phyloP scores from a whole-genome alignment of 2,797 vertebrate genomes.

The Acanthornis magna region DNA sequence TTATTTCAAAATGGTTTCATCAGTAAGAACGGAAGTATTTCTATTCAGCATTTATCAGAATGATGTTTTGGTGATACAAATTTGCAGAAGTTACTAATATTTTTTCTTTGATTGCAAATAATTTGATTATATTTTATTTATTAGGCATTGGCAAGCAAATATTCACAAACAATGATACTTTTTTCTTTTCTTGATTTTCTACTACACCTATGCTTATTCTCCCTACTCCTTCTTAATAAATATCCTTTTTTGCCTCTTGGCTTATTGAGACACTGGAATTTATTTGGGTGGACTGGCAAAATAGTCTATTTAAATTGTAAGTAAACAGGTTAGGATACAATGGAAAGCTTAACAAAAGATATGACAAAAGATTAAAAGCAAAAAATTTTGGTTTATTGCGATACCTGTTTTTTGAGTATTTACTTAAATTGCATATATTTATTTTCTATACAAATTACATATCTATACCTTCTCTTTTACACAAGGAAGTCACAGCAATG shows the following conservation, averaged over 20 bases:
- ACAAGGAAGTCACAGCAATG: not conserved
- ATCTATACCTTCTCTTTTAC: not conserved
- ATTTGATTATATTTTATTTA: not conserved
- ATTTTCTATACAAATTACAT: not conserved
- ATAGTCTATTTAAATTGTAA: not conserved
- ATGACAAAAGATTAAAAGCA: not conserved
- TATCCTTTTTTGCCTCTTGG: not conserved
- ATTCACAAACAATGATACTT: not conserved
- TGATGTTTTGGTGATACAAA: not conserved
- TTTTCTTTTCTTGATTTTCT: not conserved
- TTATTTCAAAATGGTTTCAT: not conserved
- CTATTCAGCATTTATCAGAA: not conserved
- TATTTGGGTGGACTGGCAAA: not conserved
- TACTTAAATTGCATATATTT: not conserved
- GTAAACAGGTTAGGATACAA: not conserved
- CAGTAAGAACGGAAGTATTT: not conserved
- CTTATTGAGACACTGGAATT: not conserved
- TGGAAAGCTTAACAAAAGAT: not conserved
- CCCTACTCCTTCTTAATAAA: not conserved
- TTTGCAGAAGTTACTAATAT: not conserved
- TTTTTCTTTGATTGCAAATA: not conserved
- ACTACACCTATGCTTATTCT: not conserved
- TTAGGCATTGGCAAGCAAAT: not conserved
- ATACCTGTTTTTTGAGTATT: not conserved
- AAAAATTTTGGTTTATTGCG: not conserved